Conservation (phyloP, 2,113 vertebrate genomes). For the Limanda limanda region DNA sequence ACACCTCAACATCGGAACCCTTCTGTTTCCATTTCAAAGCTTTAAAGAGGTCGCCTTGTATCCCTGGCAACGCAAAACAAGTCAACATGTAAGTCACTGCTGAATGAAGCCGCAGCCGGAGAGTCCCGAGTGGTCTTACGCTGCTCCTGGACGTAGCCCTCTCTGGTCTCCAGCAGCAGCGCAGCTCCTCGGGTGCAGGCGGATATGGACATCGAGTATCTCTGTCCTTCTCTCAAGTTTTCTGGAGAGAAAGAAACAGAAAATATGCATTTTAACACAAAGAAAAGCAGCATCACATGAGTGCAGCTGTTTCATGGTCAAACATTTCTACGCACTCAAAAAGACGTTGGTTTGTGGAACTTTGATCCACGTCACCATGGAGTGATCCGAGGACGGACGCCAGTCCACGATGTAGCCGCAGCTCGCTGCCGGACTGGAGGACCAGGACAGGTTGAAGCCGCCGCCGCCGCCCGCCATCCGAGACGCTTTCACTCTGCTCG, state of each 20-base stretch:
- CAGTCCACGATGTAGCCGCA: constrained; percentile 82
- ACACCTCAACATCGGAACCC: constrained; percentile 35
- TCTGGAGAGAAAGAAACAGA: constrained; percentile 38
- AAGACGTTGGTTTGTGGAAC: constrained; percentile 20
- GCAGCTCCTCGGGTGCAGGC: constrained; percentile 64
- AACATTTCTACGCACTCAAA: constrained; percentile 51
- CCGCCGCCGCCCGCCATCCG: constrained; percentile 18
- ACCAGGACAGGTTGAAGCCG: constrained; percentile 72
- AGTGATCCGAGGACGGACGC: constrained; percentile 22
- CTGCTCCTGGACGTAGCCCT: constrained; percentile 69
- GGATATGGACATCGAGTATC: constrained; percentile 73
- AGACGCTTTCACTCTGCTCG: not conserved
- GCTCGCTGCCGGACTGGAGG: constrained; percentile 21
- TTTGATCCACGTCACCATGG: constrained; percentile 68
- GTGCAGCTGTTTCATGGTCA: not conserved
- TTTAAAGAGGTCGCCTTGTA: constrained; percentile 16
- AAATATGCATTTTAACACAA: not conserved
- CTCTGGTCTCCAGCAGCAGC: constrained; percentile 55
- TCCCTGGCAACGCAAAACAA: constrained; percentile 30
- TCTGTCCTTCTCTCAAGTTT: constrained; percentile 47
- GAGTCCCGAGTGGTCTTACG: constrained; percentile 49
- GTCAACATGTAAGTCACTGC: not conserved
- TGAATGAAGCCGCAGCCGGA: not conserved
- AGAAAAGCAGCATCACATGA: not conserved
- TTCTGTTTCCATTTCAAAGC: not conserved